Base-by-base conservation (phyloP, 2,113 vertebrate species). In the Osmerus eperlanus region DNA sequence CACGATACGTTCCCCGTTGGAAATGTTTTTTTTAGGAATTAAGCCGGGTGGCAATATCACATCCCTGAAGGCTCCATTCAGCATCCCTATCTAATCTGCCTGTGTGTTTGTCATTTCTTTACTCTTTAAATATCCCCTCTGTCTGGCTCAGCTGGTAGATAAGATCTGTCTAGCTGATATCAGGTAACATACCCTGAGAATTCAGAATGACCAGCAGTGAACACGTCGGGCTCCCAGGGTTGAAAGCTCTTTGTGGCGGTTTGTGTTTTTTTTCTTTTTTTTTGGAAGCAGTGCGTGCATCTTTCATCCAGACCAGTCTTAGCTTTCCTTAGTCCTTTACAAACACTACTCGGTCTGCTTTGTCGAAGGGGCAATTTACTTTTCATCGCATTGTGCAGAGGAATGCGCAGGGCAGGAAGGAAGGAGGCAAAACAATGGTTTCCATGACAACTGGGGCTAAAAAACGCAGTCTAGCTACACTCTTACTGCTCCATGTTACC, bases 381-480 rank as follows among this genome's bases (percentile, higher is more conserved):
- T 91, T 91, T 91, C 91, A 89, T 86, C 90, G 67, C 85, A 84
- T 88, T 86, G 83, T 91, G 84, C 28, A 59, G 76, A 89, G 88
- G 90, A 91, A 92, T 92, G 91, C 83, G 79, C 41, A 47, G 87
- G 85, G 79, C 87, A 93, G 90, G 90, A 90, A 90, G 86, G 86
- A 90, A 89, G 82, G 87, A 72, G 86, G 82, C 84, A 90, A 91
- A 91, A 91, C 89, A 92, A 91, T 90, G 80, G 89, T 90, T 90
- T 83, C 87, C 78, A 79, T 80, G 80, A 78, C 79, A 89, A 89
- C 83, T 29, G 0, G 32, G 32, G 21, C 21, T 66, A 63, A 56
- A 55, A 72, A 58, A 62, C 25, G 60, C 23, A 28, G 21, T 3
- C 60, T 28, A 23, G 25, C 60, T 62, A 25, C 60, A 62, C 60